A percentile compares a stretch with the other conserved stretches of the same genome.
These are phyloP conservation scores for Caenorhabditis sp. DNA, from an alignment of 2,888 invertebrate genomes.

Conservation along the genomic window DNA sequence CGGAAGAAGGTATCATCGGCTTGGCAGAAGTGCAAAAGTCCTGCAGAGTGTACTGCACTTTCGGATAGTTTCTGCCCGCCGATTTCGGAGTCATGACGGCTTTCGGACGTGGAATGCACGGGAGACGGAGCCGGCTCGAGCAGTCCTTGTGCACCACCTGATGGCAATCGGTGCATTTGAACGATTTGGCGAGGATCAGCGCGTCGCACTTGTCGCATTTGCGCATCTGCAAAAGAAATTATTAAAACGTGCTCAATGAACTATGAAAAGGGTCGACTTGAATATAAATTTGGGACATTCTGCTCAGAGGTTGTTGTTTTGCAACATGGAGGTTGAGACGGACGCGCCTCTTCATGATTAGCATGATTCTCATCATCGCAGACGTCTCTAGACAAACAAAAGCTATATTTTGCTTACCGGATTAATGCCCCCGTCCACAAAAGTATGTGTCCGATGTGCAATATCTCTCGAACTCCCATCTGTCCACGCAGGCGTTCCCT, in stretches of 20 bases:
- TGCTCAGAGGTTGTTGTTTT: too few relatives aligned
- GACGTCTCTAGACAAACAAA: too few relatives aligned
- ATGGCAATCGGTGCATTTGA: conserved; percentile 67
- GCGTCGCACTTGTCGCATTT: conserved; percentile 66
- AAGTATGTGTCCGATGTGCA: conserved; percentile 44
- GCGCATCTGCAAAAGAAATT: conserved; percentile 33
- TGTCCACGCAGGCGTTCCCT: conserved; percentile 48
- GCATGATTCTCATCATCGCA: too few relatives aligned
- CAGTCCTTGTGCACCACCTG: conserved; percentile 65
- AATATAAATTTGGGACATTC: too few relatives aligned
- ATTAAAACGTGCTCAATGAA: too few relatives aligned
- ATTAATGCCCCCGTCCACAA: conserved; percentile 54
- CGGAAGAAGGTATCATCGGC: conserved; percentile 93
- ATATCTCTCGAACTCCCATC: conserved; percentile 36
- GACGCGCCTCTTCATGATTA: too few relatives aligned
- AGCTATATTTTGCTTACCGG: too few relatives aligned
- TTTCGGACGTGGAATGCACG: conserved; percentile 86
- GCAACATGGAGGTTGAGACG: too few relatives aligned
- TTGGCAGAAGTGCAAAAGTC: conserved; percentile 88
- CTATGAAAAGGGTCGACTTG: too few relatives aligned
- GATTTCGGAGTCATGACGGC: conserved; percentile 45
- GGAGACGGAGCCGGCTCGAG: conserved; percentile 84
- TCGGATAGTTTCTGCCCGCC: conserved; percentile 9
- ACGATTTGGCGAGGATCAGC: conserved; percentile 55
- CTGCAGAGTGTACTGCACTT: conserved; percentile 48